These are phyloP conservation scores for Arenaria interpres DNA, from an alignment of 2,113 vertebrate genomes.

Conservation along the genomic window DNA sequence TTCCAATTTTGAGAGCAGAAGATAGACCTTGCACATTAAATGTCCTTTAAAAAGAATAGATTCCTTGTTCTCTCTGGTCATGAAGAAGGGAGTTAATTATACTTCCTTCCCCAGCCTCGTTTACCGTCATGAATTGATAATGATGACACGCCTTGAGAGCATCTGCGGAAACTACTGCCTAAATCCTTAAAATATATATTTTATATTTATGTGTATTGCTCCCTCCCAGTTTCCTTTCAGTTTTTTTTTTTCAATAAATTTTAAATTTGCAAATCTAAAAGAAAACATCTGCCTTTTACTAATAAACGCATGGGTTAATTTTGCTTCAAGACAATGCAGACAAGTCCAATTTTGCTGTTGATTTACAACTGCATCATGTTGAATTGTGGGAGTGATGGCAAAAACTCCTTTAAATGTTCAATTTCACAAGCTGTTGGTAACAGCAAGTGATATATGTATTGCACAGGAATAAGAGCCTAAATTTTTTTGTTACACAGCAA, in stretches of 20 bases:
- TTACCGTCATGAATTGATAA: neutral
- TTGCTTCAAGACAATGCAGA: neutral
- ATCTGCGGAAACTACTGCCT: neutral
- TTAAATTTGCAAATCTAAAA: neutral
- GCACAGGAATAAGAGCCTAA: neutral
- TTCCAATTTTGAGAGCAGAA: neutral
- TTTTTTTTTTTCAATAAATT: neutral
- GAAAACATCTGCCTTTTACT: neutral
- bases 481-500: neutral
- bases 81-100: neutral
- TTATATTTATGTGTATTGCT: neutral
- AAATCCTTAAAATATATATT: neutral
- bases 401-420: neutral
- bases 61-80: neutral
- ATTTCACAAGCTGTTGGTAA: neutral
- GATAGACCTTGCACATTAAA: neutral
- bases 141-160: neutral
- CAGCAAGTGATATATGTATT: neutral
- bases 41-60: neutral
- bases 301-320: neutral
- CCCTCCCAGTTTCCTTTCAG: neutral
- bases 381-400: neutral
- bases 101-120: rapidly evolving
- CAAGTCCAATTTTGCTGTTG: neutral
- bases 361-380: neutral